A percentile compares a stretch with the other conserved stretches of the same genome.
phyloP scores from a whole-genome alignment of 2,888 invertebrate species.

The Andrena flavipes region DNA sequence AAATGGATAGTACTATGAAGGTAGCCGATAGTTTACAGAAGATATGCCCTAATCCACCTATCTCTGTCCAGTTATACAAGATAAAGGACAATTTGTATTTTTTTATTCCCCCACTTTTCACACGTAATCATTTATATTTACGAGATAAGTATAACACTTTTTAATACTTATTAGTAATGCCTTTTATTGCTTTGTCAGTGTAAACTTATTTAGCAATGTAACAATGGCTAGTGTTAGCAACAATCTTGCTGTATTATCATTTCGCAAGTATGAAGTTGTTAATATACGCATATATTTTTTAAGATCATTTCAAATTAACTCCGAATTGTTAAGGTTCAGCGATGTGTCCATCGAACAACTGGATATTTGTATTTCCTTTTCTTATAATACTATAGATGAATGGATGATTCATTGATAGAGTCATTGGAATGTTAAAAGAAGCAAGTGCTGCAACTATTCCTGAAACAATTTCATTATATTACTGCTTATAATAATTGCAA shows the following conservation, averaged over 20 bases:
- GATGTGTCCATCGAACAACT: conserved; percentile 33
- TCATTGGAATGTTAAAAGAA: not conserved
- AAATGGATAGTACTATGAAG: too few relatives aligned
- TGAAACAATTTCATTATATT: conserved; percentile 1
- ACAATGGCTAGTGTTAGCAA: too few relatives aligned
- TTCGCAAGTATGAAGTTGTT: not conserved
- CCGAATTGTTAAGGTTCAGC: conserved; percentile 3
- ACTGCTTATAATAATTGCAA: not conserved
- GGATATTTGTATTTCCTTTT: not conserved
- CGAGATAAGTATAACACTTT: too few relatives aligned
- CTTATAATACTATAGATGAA: conserved; percentile 32
- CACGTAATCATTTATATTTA: too few relatives aligned
- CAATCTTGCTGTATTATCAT: too few relatives aligned
- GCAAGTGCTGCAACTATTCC: not conserved
- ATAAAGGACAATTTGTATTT: not conserved
- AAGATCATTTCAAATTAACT: not conserved
- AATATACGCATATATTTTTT: not conserved
- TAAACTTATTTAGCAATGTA: too few relatives aligned
- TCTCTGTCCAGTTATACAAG: not conserved
- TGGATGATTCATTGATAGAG: conserved; percentile 17
- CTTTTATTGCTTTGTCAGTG: too few relatives aligned
- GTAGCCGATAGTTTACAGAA: too few relatives aligned
- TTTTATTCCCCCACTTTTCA: too few relatives aligned
- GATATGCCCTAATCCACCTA: too few relatives aligned
- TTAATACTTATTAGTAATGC: too few relatives aligned